Conservation (phyloP, 23 tunicate genomes). For the Diplosoma virens region DNA sequence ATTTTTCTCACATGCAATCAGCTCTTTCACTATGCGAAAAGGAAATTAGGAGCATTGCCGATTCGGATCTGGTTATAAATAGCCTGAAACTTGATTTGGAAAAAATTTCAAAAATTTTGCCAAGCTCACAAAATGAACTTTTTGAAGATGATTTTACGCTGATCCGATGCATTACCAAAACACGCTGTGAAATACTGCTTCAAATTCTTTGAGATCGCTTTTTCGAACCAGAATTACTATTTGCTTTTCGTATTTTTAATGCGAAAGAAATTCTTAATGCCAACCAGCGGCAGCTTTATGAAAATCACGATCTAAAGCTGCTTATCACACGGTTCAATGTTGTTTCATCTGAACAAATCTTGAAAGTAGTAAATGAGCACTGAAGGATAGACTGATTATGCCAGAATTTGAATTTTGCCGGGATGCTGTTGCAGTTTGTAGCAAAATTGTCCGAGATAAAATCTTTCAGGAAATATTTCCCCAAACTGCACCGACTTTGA, state of each 20-base stretch:
- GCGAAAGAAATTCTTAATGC: background rate
- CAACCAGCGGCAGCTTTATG: slow-evolving; percentile 14
- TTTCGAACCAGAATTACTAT: background rate
- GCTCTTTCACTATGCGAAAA: slow-evolving; percentile 3
- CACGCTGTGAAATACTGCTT: slow-evolving; percentile 2
- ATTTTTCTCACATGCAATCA: slow-evolving; percentile 12
- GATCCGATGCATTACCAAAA: slow-evolving; percentile 8
- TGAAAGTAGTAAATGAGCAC: background rate
- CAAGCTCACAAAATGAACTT: slow-evolving; percentile 18
- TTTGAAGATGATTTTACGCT: slow-evolving; percentile 9
- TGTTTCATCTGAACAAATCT: slow-evolving; percentile 11
- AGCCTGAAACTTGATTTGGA: background rate
- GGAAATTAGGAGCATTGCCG: slow-evolving; percentile 1
- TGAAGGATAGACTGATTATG: background rate
- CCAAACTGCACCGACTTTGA: background rate
- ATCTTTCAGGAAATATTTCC: background rate
- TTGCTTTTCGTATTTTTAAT: slow-evolving; percentile 5
- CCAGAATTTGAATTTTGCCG: slow-evolving; percentile 15
- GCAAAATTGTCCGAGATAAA: slow-evolving; percentile 14
- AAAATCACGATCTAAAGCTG: slow-evolving; percentile 4
- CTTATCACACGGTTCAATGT: background rate
- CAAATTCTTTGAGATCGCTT: background rate
- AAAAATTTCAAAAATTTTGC: slow-evolving; percentile 5
- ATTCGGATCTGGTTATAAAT: no score
- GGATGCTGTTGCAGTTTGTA: background rate